Percentiles rank a stretch among this genome's conserved stretches.
phyloP scores from a whole-genome alignment of 2,113 vertebrate genomes.

The Elachura formosa region DNA sequence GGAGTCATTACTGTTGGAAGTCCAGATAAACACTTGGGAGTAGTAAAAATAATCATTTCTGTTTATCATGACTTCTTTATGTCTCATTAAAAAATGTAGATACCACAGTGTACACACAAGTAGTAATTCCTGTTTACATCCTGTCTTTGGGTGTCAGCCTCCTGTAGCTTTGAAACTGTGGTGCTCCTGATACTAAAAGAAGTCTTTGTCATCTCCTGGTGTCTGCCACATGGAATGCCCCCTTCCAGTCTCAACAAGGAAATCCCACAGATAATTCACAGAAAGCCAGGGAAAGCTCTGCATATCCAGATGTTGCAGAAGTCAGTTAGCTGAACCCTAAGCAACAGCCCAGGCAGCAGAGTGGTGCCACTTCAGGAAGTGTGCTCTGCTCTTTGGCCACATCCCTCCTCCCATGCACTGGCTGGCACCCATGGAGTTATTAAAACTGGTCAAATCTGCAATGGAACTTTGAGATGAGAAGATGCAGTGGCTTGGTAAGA shows the following conservation, averaged over 20 bases:
- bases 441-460: not conserved
- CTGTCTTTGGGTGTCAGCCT: not conserved
- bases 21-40: not conserved
- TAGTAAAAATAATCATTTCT: not conserved
- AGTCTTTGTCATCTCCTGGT: not conserved
- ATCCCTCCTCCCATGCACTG: not conserved
- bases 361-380: not conserved
- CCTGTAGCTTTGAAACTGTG: rapidly evolving
- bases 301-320: not conserved
- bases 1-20: not conserved
- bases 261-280: not conserved
- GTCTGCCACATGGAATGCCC: not conserved
- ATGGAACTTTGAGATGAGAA: not conserved
- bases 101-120: no score
- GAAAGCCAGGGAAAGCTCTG: not conserved
- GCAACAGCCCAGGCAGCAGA: not conserved
- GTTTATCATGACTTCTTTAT: not conserved
- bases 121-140: not conserved
- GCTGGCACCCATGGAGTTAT: rapidly evolving
- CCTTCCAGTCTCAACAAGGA: not conserved
- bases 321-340: not conserved
- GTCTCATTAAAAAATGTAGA: no score
- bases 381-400: not conserved
- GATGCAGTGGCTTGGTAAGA: not conserved
- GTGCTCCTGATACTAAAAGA: not conserved